phyloP scores from a whole-genome alignment of 2,797 vertebrate genomes.

The Dendrocincla fuliginosa region DNA sequence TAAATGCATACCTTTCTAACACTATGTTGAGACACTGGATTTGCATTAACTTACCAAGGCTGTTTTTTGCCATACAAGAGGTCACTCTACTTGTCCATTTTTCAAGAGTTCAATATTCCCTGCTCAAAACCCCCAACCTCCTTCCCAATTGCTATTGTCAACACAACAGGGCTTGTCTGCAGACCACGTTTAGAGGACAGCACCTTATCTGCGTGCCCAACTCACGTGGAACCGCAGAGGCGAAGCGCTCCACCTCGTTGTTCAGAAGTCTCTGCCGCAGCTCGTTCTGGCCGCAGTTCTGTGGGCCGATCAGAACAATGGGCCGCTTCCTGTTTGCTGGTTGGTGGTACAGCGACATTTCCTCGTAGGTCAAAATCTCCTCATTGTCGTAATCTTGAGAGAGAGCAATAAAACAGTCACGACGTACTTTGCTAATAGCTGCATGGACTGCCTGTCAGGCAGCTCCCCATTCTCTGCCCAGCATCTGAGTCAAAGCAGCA shows the following conservation, averaged over 20 bases:
- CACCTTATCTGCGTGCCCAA: neutral
- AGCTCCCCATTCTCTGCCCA: neutral
- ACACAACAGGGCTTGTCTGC: neutral
- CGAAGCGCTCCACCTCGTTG: slow-evolving; percentile 89
- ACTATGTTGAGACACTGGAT: neutral
- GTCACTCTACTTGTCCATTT: neutral
- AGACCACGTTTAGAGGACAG: neutral
- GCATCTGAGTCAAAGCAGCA: neutral
- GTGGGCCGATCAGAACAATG: slow-evolving; percentile 91
- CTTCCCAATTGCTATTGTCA: neutral
- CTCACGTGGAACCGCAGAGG: slow-evolving; percentile 92
- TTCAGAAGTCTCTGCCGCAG: slow-evolving; percentile 89
- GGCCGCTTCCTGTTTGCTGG: slow-evolving; percentile 95
- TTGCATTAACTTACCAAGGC: neutral
- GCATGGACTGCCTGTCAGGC: neutral
- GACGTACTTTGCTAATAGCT: neutral
- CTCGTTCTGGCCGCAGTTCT: slow-evolving; percentile 91
- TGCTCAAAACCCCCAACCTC: neutral
- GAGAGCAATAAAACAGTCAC: neutral
- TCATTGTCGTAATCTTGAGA: slow-evolving; percentile 90
- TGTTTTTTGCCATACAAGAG: neutral
- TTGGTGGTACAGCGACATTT: slow-evolving; percentile 98
- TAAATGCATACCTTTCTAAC: neutral
- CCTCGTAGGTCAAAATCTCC: slow-evolving; percentile 95
- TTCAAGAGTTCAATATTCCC: neutral